Conservation (phyloP, 2,888 invertebrate species). For the Pandemis corylana region DNA sequence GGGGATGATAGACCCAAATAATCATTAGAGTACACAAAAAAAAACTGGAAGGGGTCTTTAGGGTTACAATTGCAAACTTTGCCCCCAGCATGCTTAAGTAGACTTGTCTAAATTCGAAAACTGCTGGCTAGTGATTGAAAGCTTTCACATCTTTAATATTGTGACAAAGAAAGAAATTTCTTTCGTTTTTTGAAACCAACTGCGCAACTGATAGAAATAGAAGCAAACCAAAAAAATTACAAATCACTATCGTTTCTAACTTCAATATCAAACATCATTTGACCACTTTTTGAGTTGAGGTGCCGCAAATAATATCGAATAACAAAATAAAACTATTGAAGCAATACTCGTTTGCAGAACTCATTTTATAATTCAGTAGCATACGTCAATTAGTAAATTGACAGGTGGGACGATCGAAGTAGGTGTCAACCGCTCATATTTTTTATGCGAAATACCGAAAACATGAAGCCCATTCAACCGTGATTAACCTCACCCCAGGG, state of each 20-base stretch:
- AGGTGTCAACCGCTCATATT: neutral
- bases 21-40: no score
- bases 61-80: no score
- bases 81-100: no score
- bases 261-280: neutral
- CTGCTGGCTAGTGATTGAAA: no score
- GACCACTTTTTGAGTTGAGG: neutral
- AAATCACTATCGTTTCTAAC: neutral
- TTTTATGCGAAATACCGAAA: neutral
- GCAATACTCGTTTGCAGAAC: neutral
- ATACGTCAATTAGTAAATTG: conserved; percentile 11
- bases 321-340: neutral
- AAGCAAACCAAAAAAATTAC: no score
- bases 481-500: neutral
- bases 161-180: no score
- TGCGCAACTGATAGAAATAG: no score
- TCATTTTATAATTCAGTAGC: neutral
- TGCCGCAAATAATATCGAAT: neutral
- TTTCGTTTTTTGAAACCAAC: no score
- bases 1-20: no score
- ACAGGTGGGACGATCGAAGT: conserved; percentile 1
- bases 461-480: neutral
- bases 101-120: no score
- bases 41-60: no score
- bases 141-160: no score